Evolutionary conservation across 2,888 invertebrate genomes (phyloP).

Genomic region (Uropetala carovei): DNA sequence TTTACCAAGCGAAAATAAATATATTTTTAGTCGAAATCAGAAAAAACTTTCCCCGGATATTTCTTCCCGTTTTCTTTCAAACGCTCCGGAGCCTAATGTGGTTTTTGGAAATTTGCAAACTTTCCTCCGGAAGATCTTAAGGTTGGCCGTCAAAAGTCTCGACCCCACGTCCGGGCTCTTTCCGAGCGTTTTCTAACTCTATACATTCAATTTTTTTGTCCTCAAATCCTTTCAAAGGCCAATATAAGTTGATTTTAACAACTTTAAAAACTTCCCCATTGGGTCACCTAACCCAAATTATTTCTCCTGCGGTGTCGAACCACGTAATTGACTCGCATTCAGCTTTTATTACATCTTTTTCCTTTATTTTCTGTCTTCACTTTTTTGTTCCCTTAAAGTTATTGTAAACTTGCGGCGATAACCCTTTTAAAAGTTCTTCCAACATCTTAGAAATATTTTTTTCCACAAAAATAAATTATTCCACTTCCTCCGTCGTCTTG

Average conservation of each 20-base stretch:
- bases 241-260: neutral
- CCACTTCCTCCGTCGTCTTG: no score
- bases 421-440: neutral
- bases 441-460: neutral
- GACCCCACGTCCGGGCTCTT: neutral
- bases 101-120: neutral
- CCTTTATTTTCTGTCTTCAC: neutral
- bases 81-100: neutral
- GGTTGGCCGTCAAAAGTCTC: neutral
- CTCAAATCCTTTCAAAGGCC: neutral
- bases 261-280: neutral
- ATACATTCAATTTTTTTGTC: neutral
- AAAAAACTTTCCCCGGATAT: neutral
- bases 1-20: no score
- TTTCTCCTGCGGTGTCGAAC: neutral
- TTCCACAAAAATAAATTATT: neutral
- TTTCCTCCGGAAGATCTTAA: neutral
- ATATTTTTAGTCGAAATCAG: no score
- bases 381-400: neutral
- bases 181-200: neutral
- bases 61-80: neutral
- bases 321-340: neutral
- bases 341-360: neutral
- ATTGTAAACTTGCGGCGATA: neutral
- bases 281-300: neutral